Percentiles rank a stretch among this genome's conserved stretches.
Evolutionary conservation across 2,113 vertebrate species (phyloP).

Genomic region (Psittacula cyanocephala): DNA sequence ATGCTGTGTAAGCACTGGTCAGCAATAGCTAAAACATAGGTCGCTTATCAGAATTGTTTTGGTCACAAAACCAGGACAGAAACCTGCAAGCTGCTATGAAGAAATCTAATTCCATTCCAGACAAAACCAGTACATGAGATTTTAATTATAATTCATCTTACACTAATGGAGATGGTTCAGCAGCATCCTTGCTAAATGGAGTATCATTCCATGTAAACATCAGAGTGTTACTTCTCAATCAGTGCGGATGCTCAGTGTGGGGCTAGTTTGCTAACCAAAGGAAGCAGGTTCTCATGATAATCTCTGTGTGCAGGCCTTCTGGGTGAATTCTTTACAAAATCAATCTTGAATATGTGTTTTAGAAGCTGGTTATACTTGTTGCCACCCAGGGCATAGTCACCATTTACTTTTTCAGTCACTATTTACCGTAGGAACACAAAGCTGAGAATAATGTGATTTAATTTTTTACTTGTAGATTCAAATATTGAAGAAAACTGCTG

Average conservation of each 20-base stretch:
- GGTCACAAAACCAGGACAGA: not conserved
- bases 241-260: not conserved
- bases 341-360: not conserved
- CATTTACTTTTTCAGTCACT: not conserved
- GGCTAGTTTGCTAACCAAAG: not conserved
- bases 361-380: not conserved
- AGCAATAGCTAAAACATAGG: not conserved
- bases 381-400: not conserved
- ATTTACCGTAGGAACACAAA: not conserved
- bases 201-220: not conserved
- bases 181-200: not conserved
- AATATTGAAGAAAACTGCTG: not conserved
- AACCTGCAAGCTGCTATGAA: not conserved
- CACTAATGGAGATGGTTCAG: not conserved
- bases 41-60: not conserved
- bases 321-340: not conserved
- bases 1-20: not conserved
- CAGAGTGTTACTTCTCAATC: not conserved
- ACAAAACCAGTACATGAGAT: not conserved
- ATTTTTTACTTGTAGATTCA: not conserved
- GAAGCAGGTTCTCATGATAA: not conserved
- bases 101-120: not conserved
- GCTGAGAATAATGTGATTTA: not conserved
- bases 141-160: not conserved
- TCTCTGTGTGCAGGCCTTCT: not conserved